Conservation (phyloP, 2,888 invertebrate species). For the Dione juno region DNA sequence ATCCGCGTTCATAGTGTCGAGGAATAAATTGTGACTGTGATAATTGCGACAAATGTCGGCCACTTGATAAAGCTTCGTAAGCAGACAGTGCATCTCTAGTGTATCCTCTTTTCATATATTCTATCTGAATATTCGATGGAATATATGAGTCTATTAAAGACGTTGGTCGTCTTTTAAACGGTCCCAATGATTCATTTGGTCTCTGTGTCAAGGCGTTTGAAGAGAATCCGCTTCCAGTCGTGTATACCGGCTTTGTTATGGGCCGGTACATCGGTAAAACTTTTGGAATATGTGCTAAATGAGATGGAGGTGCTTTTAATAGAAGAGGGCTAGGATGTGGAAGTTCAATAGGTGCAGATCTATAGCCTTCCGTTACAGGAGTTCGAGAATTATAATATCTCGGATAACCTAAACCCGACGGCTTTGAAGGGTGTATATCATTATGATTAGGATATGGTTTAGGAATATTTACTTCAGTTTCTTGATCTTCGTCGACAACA, state of each 20-base stretch:
- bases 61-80: slow-evolving; percentile 72
- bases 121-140: slow-evolving; percentile 81
- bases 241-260: slow-evolving; percentile 66
- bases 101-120: slow-evolving; percentile 75
- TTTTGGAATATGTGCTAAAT: slow-evolving; percentile 72
- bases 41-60: slow-evolving; percentile 57
- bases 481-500: slow-evolving; percentile 59
- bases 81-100: slow-evolving; percentile 70
- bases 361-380: slow-evolving; percentile 64
- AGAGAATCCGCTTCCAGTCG: slow-evolving; percentile 53
- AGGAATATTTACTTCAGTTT: slow-evolving; percentile 58
- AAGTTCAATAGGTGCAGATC: slow-evolving; percentile 58
- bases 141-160: slow-evolving; percentile 85
- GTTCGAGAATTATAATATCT: slow-evolving; percentile 67
- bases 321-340: slow-evolving; percentile 70
- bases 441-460: slow-evolving; percentile 61
- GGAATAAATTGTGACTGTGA: slow-evolving; percentile 54
- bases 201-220: slow-evolving; percentile 57
- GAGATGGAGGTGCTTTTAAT: slow-evolving; percentile 63
- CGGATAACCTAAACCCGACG: slow-evolving; percentile 56
- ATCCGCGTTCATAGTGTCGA: slow-evolving; percentile 73
- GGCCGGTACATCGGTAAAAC: slow-evolving; percentile 70
- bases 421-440: slow-evolving; percentile 58
- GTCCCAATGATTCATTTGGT: slow-evolving; percentile 58
- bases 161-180: slow-evolving; percentile 69